Evolutionary conservation across 2,888 invertebrate genomes (phyloP).

Genomic region (Epinotia brunnichana): DNA sequence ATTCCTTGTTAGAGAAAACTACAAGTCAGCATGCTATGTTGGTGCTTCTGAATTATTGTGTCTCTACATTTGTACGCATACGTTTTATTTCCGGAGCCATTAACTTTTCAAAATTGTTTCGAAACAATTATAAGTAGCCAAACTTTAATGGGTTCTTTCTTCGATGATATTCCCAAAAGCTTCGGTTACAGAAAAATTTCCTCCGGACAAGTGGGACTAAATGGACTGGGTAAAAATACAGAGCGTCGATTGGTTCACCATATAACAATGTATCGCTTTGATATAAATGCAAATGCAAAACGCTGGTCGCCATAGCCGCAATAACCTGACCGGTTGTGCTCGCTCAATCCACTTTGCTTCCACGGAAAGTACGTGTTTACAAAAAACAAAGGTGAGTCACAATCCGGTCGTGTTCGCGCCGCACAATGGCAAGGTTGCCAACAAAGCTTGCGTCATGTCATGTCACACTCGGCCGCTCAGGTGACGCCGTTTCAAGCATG

Average conservation of each 20-base stretch:
- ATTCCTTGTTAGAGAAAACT: no score
- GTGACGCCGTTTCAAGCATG: slow-evolving; percentile 12
- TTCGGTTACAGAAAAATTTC: neutral
- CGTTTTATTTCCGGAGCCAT: no score
- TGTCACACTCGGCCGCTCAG: slow-evolving; percentile 39
- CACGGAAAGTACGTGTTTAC: slow-evolving; percentile 38
- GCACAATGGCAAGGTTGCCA: slow-evolving; percentile 29
- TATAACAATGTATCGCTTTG: no score
- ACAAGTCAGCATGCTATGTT: no score
- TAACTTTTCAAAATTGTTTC: no score
- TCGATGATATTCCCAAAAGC: neutral
- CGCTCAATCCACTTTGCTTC: slow-evolving; percentile 22
- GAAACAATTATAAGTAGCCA: no score
- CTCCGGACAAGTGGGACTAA: no score
- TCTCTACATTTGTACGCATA: no score
- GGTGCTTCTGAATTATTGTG: no score
- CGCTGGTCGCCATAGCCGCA: neutral
- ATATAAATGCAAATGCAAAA: slow-evolving; percentile 3
- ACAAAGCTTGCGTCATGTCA: slow-evolving; percentile 37
- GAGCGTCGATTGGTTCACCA: no score
- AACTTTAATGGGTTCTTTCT: no score
- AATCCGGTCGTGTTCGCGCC: slow-evolving; percentile 38
- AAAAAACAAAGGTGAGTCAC: slow-evolving; percentile 43
- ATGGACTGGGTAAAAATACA: no score
- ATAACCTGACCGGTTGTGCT: neutral